A percentile compares a stretch with the other conserved stretches of the same genome.
These are phyloP conservation scores for Chamaetylas fuelleborni DNA, from an alignment of 2,113 vertebrate genomes.

Conservation along the genomic window DNA sequence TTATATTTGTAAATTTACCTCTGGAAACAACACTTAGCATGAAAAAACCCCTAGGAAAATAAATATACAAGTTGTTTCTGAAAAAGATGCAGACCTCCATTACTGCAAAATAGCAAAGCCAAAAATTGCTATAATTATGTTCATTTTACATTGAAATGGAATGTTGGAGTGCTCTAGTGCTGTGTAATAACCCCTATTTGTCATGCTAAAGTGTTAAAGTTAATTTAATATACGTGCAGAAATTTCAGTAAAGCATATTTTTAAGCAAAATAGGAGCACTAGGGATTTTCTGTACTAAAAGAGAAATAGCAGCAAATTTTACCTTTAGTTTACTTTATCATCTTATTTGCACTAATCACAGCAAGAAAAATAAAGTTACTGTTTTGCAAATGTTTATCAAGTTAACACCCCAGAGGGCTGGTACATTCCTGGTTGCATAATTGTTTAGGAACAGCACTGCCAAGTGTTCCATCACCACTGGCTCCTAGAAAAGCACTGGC, in stretches of 20 bases:
- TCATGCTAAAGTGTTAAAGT: slow-evolving; percentile 57
- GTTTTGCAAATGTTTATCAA: slow-evolving; percentile 38
- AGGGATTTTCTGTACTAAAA: slow-evolving; percentile 6
- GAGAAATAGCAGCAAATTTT: slow-evolving; percentile 6
- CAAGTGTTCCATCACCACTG: slow-evolving; percentile 20
- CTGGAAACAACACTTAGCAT: background rate
- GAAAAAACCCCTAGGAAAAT: background rate
- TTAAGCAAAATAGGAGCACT: background rate
- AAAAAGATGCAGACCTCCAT: background rate
- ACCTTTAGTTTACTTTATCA: background rate
- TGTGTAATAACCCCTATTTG: slow-evolving; percentile 58
- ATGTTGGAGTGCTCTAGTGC: slow-evolving; percentile 30
- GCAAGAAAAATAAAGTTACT: slow-evolving; percentile 20
- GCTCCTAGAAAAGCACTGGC: background rate
- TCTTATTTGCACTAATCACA: slow-evolving; percentile 29
- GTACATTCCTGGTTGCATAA: slow-evolving; percentile 26
- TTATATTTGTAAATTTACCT: background rate
- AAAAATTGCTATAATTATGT: slow-evolving; percentile 63
- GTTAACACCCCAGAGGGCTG: background rate
- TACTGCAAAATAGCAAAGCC: slow-evolving; percentile 37
- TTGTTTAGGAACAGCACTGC: slow-evolving; percentile 55
- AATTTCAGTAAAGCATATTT: background rate
- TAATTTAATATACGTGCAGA: slow-evolving; percentile 44
- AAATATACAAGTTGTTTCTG: background rate
- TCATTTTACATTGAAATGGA: slow-evolving; percentile 36